These are phyloP conservation scores for Cotesia typhae DNA, from an alignment of 1,140 invertebrate species.

Conservation along the genomic window DNA sequence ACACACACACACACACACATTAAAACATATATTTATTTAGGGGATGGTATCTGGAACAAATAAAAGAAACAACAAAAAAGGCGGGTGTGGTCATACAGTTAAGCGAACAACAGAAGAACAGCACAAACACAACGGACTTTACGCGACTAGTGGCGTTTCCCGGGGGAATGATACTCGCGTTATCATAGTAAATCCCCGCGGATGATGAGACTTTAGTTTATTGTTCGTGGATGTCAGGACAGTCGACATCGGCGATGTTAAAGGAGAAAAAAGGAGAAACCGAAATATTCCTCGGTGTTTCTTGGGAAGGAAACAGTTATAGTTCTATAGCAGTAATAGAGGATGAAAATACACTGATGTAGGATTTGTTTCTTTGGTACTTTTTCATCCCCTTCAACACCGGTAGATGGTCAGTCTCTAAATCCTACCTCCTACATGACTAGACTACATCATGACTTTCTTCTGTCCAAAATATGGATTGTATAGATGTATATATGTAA, in stretches of 20 bases:
- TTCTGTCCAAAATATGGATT: conserved; percentile 27
- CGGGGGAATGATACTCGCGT: conserved; percentile 54
- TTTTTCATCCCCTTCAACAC: background rate
- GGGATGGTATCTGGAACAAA: conserved; percentile 1
- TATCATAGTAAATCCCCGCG: conserved; percentile 64
- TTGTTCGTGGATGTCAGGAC: conserved; percentile 56
- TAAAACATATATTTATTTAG: background rate
- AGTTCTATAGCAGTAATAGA: background rate
- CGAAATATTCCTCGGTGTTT: conserved; percentile 32
- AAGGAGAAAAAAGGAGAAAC: conserved; percentile 8
- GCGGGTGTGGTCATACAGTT: background rate
- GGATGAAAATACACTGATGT: background rate
- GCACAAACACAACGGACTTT: conserved; percentile 30
- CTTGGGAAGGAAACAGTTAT: conserved; percentile 23
- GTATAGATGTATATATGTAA: background rate
- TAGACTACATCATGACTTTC: conserved; percentile 50
- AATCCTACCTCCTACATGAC: conserved; percentile 48
- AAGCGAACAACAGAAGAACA: conserved; percentile 31
- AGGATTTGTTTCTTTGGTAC: conserved; percentile 22
- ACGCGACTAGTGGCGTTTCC: conserved; percentile 38
- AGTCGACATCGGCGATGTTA: conserved; percentile 33
- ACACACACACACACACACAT: background rate
- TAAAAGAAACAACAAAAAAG: background rate
- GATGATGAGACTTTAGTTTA: conserved; percentile 67
- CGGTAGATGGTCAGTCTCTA: conserved; percentile 40